phyloP scores from a whole-genome alignment of 2,113 vertebrate genomes.

The Murina feae region DNA sequence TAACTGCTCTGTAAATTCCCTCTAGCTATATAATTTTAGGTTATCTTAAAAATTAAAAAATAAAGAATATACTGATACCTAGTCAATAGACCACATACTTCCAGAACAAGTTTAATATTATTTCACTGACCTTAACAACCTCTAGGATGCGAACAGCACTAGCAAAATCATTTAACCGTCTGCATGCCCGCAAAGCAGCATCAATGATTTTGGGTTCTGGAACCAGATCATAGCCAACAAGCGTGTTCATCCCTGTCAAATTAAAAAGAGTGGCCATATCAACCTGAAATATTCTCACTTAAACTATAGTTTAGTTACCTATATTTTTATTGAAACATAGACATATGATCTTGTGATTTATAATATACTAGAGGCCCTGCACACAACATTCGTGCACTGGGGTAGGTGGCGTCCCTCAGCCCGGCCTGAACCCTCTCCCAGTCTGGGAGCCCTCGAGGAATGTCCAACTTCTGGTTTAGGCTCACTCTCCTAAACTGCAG shows the following conservation, averaged over 20 bases:
- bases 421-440: no score
- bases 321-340: background rate
- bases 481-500: no score
- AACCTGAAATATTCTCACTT: background rate
- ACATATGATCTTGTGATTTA: background rate
- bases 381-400: no score
- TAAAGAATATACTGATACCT: background rate
- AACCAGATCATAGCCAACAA: slow-evolving; percentile 96
- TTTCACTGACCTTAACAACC: slow-evolving; percentile 90
- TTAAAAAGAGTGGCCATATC: background rate
- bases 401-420: no score
- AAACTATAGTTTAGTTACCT: background rate
- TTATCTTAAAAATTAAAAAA: slow-evolving; percentile 6
- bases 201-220: slow-evolving; percentile 98
- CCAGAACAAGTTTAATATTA: background rate
- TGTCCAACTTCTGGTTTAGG: no score
- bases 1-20: background rate
- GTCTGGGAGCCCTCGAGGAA: no score
- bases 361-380: no score
- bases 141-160: slow-evolving; percentile 96
- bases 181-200: slow-evolving; percentile 93
- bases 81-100: background rate
- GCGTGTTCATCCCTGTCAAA: slow-evolving; percentile 91
- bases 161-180: slow-evolving; percentile 94
- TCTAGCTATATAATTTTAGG: background rate